Conservation (phyloP, 2,113 vertebrate genomes). For the Chaenogobius annularis region DNA sequence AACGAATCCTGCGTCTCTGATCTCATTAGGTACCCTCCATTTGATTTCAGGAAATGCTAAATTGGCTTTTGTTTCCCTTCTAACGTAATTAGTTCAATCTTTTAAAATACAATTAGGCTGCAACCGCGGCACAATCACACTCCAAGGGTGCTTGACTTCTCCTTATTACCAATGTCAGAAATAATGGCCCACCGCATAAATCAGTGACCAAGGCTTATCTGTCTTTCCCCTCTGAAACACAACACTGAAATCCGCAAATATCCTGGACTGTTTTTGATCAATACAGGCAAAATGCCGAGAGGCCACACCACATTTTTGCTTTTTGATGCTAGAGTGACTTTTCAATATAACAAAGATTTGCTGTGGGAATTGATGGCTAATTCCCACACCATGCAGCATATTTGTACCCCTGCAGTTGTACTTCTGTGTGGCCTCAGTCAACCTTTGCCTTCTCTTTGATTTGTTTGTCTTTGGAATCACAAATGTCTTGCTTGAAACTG, state of each 20-base stretch:
- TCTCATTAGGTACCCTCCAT: slow-evolving; percentile 33
- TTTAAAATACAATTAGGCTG: slow-evolving; percentile 45
- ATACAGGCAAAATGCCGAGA: neutral
- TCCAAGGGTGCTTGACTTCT: slow-evolving; percentile 10
- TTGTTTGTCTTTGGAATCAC: slow-evolving; percentile 29
- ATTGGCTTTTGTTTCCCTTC: slow-evolving; percentile 45
- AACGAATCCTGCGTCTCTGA: slow-evolving; percentile 19
- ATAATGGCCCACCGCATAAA: slow-evolving; percentile 3
- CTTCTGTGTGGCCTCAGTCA: slow-evolving; percentile 16
- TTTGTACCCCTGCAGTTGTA: neutral
- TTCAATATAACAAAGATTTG: neutral
- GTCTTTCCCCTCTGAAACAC: neutral
- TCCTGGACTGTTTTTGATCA: slow-evolving; percentile 8
- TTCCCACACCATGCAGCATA: neutral
- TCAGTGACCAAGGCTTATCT: slow-evolving; percentile 14
- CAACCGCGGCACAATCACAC: slow-evolving; percentile 21
- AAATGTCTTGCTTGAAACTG: slow-evolving; percentile 29
- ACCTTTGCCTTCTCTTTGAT: neutral
- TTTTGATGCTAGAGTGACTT: slow-evolving; percentile 10
- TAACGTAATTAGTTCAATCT: slow-evolving; percentile 46
- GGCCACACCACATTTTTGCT: slow-evolving; percentile 1
- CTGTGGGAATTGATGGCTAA: neutral
- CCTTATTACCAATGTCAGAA: slow-evolving; percentile 16
- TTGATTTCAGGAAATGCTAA: slow-evolving; percentile 45
- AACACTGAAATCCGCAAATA: slow-evolving; percentile 1